Evolutionary conservation across 1,140 invertebrate genomes (phyloP).

Genomic region (Medauroidea extradentata): DNA sequence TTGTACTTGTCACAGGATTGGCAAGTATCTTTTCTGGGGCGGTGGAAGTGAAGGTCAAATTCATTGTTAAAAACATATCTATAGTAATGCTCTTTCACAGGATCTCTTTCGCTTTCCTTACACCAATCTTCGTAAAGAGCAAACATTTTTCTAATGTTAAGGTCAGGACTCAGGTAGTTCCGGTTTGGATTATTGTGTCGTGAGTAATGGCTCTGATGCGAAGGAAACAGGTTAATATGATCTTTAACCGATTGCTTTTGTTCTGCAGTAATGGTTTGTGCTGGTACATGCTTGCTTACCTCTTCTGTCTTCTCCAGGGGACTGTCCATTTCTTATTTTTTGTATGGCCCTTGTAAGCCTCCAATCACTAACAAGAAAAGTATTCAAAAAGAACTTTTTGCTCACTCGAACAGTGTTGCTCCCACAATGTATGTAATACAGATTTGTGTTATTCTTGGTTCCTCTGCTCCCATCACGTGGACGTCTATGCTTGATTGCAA

Average conservation of each 20-base stretch:
- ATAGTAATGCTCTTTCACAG: slow-evolving; percentile 13
- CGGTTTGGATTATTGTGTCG: slow-evolving; percentile 6
- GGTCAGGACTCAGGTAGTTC: slow-evolving; percentile 8
- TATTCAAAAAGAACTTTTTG: slow-evolving; percentile 9
- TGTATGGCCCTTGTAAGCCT: slow-evolving; percentile 4
- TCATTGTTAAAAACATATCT: slow-evolving; percentile 6
- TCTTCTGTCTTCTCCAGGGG: no score
- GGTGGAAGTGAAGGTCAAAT: background rate
- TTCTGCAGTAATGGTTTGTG: slow-evolving; percentile 1
- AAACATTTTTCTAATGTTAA: slow-evolving; percentile 8
- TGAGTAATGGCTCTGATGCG: slow-evolving; percentile 8
- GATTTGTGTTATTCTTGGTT: slow-evolving; percentile 3
- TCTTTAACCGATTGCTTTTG: slow-evolving; percentile 8
- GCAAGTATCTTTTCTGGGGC: no score
- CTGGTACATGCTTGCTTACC: slow-evolving; percentile 5
- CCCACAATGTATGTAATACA: background rate
- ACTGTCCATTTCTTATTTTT: background rate
- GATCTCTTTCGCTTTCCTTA: slow-evolving; percentile 1
- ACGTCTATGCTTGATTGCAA: background rate
- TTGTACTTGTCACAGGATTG: no score
- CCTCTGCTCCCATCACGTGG: background rate
- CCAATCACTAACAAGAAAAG: slow-evolving; percentile 4
- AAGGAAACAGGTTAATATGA: slow-evolving; percentile 10
- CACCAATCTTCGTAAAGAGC: slow-evolving; percentile 4
- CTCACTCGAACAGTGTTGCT: slow-evolving; percentile 2